phyloP scores from a whole-genome alignment of 2,113 vertebrate species.

The Hucho hucho region DNA sequence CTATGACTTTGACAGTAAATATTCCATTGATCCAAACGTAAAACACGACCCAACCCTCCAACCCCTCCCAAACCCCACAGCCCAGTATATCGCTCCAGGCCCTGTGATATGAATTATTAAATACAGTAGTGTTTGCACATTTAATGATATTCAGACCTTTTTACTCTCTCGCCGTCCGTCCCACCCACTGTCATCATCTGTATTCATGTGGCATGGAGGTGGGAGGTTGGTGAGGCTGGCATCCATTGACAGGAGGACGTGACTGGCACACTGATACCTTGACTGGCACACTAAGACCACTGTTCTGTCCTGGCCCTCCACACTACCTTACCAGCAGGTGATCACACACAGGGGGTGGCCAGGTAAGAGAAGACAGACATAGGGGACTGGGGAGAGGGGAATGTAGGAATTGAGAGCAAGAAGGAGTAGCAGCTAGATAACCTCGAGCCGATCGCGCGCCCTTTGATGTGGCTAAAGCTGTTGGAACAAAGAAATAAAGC shows the following conservation, averaged over 20 bases:
- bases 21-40: conserved; percentile 22
- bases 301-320: conserved; percentile 34
- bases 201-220: conserved; percentile 62
- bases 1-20: neutral
- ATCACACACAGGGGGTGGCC: neutral
- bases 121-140: conserved; percentile 40
- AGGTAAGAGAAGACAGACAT: neutral
- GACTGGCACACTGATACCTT: conserved; percentile 58
- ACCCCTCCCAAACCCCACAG: conserved; percentile 20
- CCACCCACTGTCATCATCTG: conserved; percentile 52
- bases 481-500: too few species aligned
- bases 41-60: conserved; percentile 20
- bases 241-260: conserved; percentile 48
- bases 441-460: too few species aligned
- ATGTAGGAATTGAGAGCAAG: neutral
- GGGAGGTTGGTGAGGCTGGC: conserved; percentile 46
- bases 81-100: conserved; percentile 46
- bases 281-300: neutral
- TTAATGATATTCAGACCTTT: conserved; percentile 60
- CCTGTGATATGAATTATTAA: conserved; percentile 69
- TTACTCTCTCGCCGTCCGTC: conserved; percentile 4
- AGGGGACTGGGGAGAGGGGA: neutral
- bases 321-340: conserved; percentile 31
- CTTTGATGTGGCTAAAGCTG: too few species aligned
- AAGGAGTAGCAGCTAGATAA: neutral